Evolutionary conservation across 2,113 vertebrate genomes (phyloP), one percentile per base, ranked within the genome.

Genomic region (Eurypyga helias): DNA sequence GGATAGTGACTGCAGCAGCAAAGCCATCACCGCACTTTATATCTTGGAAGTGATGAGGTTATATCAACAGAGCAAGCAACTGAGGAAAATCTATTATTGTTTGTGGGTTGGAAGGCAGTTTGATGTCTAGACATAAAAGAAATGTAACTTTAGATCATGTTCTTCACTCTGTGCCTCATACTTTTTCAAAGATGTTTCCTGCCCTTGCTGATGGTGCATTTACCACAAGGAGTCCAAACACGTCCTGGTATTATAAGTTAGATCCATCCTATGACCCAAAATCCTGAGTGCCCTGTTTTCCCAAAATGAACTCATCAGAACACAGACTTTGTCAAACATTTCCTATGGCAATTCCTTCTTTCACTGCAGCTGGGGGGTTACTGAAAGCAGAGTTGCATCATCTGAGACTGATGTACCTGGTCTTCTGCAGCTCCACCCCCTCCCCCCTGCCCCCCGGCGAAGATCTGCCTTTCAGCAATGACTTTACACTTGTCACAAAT

Each of bases 401-500:
- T 18, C 73, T 8, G 3, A 29, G 54, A 15, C 17, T 12, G 13
- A 45, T 5, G 67, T 26, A 46, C 34, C 31, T 60, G 29, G 5
- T 41, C 41, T 29, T 61, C 71, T 93, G 64, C 54, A 55, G 25
- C 75, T n/a, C n/a, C n/a, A n/a, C n/a, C n/a, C n/a, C n/a, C n/a
- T n/a, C n/a, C n/a, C n/a, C n/a, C 66, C 24, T 17, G 41, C 18
- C 34, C 23, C 19, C 23, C 19, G 57, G n/a, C n/a, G 54, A 45
- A 58, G 49, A 19, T 60, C 76, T 46, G 18, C 58, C 29, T 38
- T 31, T 62, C 2, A 51, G 31, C 16, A 13, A 29, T 28, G 43
- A 8, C 60, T 83, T 77, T 60, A 28, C 17, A 33, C 0, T 0
- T 11, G 2, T 48, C 54, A 72, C 19, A 29, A 4, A 3, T 4